A percentile compares a stretch with the other conserved stretches of the same genome.
These are phyloP conservation scores for Drosophila mayaguana DNA, from an alignment of 2,888 invertebrate species.

Conservation along the genomic window DNA sequence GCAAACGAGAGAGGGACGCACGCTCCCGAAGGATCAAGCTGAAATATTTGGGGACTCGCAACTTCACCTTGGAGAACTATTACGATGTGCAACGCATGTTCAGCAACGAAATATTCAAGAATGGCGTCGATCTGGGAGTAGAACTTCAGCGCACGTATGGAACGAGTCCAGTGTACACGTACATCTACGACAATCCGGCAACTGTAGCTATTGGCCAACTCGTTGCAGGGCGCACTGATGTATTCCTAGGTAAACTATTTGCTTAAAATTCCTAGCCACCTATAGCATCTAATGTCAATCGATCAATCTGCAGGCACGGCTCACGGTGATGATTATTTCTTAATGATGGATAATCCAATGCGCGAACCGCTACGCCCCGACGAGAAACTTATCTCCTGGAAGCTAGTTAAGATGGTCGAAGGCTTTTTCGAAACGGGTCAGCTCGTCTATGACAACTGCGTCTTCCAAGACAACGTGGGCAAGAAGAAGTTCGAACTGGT, in stretches of 20 bases:
- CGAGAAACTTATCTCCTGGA: constrained; percentile 57
- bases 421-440: constrained; percentile 55
- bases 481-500: constrained; percentile 49
- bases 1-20: constrained; percentile 25
- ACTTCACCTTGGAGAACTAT: constrained; percentile 85
- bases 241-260: constrained; percentile 86
- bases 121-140: constrained; percentile 87
- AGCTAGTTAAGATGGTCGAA: constrained; percentile 74
- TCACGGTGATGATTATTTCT: constrained; percentile 76
- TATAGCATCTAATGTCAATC: not conserved
- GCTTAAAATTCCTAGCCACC: not conserved
- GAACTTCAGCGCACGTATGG: constrained; percentile 78
- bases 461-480: constrained; percentile 63
- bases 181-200: constrained; percentile 86
- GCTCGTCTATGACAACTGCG: constrained; percentile 65
- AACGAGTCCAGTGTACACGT: constrained; percentile 75
- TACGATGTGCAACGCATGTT: constrained; percentile 86
- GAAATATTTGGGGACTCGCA: constrained; percentile 26
- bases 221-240: constrained; percentile 84
- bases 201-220: not conserved
- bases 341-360: constrained; percentile 58
- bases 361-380: constrained; percentile 35
- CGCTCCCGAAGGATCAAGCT: constrained; percentile 21
- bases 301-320: constrained; percentile 63
- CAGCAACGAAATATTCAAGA: constrained; percentile 88